A percentile compares a stretch with the other conserved stretches of the same genome.
phyloP scores from a whole-genome alignment of 2,888 invertebrate species.

The Patella ulyssiponensis region DNA sequence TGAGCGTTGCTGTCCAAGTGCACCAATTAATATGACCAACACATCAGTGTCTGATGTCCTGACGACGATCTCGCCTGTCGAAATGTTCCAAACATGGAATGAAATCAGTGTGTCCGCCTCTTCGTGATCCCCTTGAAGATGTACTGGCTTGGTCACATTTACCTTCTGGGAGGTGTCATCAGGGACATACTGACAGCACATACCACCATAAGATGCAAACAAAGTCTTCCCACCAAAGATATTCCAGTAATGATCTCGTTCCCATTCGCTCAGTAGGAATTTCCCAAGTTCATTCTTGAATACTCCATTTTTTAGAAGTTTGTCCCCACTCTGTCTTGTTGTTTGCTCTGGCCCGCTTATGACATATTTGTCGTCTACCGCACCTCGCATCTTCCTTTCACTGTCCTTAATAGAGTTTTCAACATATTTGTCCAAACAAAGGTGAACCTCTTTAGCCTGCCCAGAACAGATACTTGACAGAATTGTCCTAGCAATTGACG shows the following conservation, averaged over 20 bases:
- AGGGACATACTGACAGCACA: neutral
- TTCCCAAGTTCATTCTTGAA: constrained; percentile 20
- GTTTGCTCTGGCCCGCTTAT: constrained; percentile 14
- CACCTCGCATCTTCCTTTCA: neutral
- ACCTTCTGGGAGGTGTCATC: neutral
- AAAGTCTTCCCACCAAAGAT: neutral
- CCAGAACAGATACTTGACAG: neutral
- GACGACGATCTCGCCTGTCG: neutral
- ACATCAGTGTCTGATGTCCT: neutral
- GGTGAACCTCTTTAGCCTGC: neutral
- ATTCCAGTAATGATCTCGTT: too few relatives aligned
- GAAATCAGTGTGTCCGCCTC: neutral
- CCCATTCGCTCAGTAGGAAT: constrained; percentile 20
- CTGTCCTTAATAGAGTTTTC: neutral
- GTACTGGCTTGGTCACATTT: neutral
- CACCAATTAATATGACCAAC: neutral
- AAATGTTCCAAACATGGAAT: neutral
- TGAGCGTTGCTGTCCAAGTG: neutral
- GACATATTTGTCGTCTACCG: neutral
- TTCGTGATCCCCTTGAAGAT: neutral
- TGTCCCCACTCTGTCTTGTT: constrained; percentile 6
- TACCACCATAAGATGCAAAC: neutral
- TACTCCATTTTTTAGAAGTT: constrained; percentile 15
- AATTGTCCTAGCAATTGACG: neutral
- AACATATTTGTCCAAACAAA: neutral